Evolutionary conservation across 2,888 invertebrate genomes (phyloP).

Genomic region (Drosophila phalerata): DNA sequence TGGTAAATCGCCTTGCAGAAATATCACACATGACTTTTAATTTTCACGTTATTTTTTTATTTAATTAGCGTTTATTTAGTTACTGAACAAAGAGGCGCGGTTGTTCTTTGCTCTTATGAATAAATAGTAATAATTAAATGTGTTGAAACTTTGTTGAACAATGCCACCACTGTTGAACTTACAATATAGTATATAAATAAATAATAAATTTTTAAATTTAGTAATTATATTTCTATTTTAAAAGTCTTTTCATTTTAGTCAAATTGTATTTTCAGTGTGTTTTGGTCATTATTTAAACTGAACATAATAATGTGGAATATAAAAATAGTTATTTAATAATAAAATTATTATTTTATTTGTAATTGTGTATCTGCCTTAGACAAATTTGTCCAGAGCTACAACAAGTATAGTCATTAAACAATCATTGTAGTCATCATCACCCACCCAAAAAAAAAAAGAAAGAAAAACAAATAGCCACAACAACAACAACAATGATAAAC

Average conservation of each 20-base stretch:
- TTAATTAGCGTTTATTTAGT: slow-evolving; percentile 50
- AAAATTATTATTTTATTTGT: slow-evolving; percentile 5
- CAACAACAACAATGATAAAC: slow-evolving; percentile 22
- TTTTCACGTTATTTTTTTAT: slow-evolving; percentile 22
- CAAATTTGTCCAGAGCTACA: slow-evolving; percentile 1
- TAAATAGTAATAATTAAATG: slow-evolving; percentile 11
- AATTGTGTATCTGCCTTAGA: slow-evolving; percentile 1
- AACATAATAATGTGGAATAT: slow-evolving; percentile 3
- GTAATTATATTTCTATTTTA: background rate
- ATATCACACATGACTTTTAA: slow-evolving; percentile 4
- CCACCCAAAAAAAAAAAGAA: slow-evolving; percentile 30
- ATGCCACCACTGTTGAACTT: slow-evolving; percentile 4
- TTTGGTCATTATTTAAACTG: background rate
- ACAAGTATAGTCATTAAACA: slow-evolving; percentile 23
- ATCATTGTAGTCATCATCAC: slow-evolving; percentile 41
- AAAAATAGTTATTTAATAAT: slow-evolving; percentile 15
- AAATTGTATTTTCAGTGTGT: background rate
- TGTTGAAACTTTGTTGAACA: slow-evolving; percentile 7
- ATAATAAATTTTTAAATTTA: background rate
- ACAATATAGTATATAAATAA: background rate
- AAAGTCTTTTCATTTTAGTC: background rate
- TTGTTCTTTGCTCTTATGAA: slow-evolving; percentile 36
- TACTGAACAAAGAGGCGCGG: slow-evolving; percentile 41
- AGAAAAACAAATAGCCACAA: slow-evolving; percentile 8
- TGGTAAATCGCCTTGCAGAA: slow-evolving; percentile 12